Conservation (phyloP, 2,113 vertebrate species). For the Albula goreensis region DNA sequence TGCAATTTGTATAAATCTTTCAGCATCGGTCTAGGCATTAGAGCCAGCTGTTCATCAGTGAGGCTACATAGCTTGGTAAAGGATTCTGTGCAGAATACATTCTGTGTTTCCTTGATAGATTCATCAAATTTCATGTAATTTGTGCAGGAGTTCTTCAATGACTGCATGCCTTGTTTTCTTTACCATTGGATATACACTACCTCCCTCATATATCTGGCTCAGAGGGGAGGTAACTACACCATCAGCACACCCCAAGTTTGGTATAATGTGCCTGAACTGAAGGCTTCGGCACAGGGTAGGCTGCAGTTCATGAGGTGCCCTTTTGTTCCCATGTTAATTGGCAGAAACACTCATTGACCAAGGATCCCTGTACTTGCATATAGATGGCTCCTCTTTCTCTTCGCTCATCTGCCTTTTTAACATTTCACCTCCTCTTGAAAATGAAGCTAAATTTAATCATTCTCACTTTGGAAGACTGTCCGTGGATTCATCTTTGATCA, state of each 20-base stretch:
- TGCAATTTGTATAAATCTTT: neutral
- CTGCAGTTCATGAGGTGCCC: neutral
- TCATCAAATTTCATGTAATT: neutral
- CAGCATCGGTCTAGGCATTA: neutral
- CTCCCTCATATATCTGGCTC: too few species aligned
- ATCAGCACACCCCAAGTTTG: neutral
- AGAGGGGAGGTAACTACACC: too few species aligned
- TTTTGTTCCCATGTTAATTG: neutral
- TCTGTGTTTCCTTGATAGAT: neutral
- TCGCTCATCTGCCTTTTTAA: neutral
- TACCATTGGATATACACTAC: too few species aligned
- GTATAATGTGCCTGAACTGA: neutral
- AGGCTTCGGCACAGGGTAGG: neutral
- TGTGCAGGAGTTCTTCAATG: neutral
- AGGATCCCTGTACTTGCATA: neutral
- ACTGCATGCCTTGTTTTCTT: too few species aligned
- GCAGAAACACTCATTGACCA: neutral
- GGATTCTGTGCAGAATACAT: neutral
- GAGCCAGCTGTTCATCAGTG: neutral
- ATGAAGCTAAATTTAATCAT: slow-evolving; percentile 22
- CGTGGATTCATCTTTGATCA: slow-evolving; percentile 19
- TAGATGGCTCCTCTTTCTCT: neutral
- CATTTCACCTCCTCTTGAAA: neutral
- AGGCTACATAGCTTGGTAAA: neutral
- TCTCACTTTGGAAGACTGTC: neutral